phyloP scores from a whole-genome alignment of 1,140 invertebrate genomes.

The Luehdorfia chinensis region DNA sequence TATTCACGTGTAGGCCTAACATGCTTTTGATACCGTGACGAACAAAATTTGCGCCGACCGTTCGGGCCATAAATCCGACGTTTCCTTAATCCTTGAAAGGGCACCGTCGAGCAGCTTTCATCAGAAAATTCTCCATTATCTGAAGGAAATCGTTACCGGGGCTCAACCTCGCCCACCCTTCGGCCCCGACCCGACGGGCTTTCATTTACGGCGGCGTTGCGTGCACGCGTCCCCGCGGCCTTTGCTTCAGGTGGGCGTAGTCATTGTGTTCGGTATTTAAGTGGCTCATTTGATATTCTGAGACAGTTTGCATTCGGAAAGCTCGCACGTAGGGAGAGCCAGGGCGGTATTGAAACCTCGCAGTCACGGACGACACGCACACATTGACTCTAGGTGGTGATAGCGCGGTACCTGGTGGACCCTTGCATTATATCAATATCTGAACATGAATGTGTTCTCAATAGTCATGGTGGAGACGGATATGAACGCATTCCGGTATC shows the following conservation, averaged over 20 bases:
- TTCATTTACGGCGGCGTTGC: constrained; percentile 70
- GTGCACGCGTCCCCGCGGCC: constrained; percentile 66
- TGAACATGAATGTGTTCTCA: background rate
- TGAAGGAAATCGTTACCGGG: constrained; percentile 72
- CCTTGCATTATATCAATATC: no score
- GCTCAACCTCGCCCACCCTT: constrained; percentile 58
- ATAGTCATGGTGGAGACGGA: no score
- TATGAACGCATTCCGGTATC: no score
- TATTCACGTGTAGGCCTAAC: constrained; percentile 41
- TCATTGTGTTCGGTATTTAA: constrained; percentile 72
- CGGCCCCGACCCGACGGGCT: constrained; percentile 55
- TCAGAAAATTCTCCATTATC: constrained; percentile 74
- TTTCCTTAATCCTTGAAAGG: constrained; percentile 69
- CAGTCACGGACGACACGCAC: constrained; percentile 40
- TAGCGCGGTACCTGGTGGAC: constrained; percentile 7
- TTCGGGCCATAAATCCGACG: constrained; percentile 64
- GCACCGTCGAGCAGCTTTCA: constrained; percentile 67
- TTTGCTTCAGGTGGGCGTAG: constrained; percentile 71
- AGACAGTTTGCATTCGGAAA: constrained; percentile 72
- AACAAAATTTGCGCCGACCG: constrained; percentile 60
- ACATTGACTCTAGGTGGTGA: constrained; percentile 18
- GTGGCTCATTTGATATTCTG: constrained; percentile 75
- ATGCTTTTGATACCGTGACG: constrained; percentile 47
- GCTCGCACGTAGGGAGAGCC: constrained; percentile 54
- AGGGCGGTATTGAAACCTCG: constrained; percentile 49